These are phyloP conservation scores for Limulus polyphemus DNA, from an alignment of 2,888 invertebrate genomes.

Conservation along the genomic window DNA sequence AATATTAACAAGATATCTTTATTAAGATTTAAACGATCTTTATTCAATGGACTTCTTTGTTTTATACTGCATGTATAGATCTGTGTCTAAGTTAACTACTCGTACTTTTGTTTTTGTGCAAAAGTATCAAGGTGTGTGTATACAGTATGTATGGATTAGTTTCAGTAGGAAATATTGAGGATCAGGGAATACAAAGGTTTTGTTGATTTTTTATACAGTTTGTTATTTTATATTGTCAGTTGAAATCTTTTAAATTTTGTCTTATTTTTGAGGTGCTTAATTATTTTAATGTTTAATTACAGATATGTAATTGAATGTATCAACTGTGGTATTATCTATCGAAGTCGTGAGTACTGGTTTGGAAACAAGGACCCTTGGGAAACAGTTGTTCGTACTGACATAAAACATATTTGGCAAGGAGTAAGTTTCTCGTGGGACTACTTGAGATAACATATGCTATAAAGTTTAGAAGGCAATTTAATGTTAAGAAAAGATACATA, in stretches of 20 bases:
- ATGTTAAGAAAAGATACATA: background rate
- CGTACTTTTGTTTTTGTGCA: too few species aligned
- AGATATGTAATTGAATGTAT: conserved; percentile 58
- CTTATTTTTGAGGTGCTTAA: background rate
- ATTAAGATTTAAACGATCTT: too few species aligned
- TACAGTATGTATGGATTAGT: too few species aligned
- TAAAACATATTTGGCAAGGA: conserved; percentile 54
- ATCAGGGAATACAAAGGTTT: too few species aligned
- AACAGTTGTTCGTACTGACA: conserved; percentile 51
- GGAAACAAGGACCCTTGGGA: conserved; percentile 62
- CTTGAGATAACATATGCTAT: too few species aligned
- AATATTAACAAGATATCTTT: too few species aligned
- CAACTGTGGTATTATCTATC: conserved; percentile 56
- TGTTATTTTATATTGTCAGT: background rate
- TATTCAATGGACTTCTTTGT: too few species aligned
- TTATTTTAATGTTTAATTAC: conserved; percentile 11
- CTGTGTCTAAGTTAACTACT: too few species aligned
- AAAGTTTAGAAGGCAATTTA: background rate
- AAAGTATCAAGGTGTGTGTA: too few species aligned
- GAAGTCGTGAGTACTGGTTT: conserved; percentile 66
- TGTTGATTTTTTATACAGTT: background rate
- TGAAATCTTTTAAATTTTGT: background rate
- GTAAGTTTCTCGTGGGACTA: conserved; percentile 31
- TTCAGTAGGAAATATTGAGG: too few species aligned
- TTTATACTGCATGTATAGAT: too few species aligned